Evolutionary conservation across 2,797 vertebrate species (phyloP), one percentile per base, ranked within the genome.

Genomic region (Micropoecilia bifurca): DNA sequence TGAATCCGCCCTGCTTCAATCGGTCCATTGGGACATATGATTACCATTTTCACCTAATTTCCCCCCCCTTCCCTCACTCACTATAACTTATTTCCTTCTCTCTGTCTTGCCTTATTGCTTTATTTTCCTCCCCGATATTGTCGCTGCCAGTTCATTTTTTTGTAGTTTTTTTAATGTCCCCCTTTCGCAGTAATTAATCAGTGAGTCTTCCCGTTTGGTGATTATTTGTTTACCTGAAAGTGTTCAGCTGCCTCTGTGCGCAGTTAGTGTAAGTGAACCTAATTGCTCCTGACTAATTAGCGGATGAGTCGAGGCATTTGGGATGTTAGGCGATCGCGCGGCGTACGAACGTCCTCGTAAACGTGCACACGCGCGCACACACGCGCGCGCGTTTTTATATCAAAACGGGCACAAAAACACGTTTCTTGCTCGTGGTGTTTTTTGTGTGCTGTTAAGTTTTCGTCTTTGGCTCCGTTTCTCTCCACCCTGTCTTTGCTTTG

Each of bases 1-100:
- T 95, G 95, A 96, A 96, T 93, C 91, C 91, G 77, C 88, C 92
- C 90, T 80, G 87, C 90, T 86, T 89, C 90, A 88, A 96, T 96
- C 83, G 93, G 90, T 90, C 94, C 91, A 83, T 77, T 83, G 94
- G 93, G 93, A 93, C 83, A 87, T 87, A 81, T 90, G 92, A 94
- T 93, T 92, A 91, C 86, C 90, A 91, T 90, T 84, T 88, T 88
- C 89, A 90, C 86, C 74, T 86, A 75, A 68, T 87, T 86, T 82
- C n/a, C 6, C 20, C 6, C 5, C 47, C 46, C 85, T 83, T 74
- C 47, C 84, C 57, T 74, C 63, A n/a, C 78, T 90, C 78, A 71
- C 84, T 87, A 83, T 90, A 85, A 84, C 87, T 89, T 71, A 74
- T 84, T 79, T 82, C 80, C 61, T 47, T 77, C 74, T 57, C 20